Evolutionary conservation across 2,797 vertebrate genomes (phyloP).

Genomic region (Lepus oiostolus): DNA sequence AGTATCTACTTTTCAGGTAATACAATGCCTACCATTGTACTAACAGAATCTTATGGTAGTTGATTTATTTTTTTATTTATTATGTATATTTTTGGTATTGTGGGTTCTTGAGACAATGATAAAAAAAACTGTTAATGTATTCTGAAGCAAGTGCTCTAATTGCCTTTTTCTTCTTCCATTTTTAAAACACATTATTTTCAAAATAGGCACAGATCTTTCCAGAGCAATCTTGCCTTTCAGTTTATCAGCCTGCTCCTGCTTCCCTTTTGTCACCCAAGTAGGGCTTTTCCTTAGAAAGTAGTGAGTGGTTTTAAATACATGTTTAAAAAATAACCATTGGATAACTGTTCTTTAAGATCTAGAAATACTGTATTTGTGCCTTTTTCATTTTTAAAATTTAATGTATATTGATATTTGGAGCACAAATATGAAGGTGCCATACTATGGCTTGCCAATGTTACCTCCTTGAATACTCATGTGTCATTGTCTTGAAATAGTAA

Average conservation of each 20-base stretch:
- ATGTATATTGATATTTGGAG: constrained; percentile 84
- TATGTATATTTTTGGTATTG: constrained; percentile 86
- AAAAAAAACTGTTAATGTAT: constrained; percentile 86
- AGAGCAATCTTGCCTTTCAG: constrained; percentile 65
- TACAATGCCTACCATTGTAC: constrained; percentile 80
- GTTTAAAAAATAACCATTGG: constrained; percentile 60
- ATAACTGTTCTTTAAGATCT: constrained; percentile 74
- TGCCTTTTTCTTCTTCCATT: constrained; percentile 66
- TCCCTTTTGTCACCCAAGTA: constrained; percentile 62
- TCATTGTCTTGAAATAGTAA: constrained; percentile 81
- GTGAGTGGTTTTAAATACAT: constrained; percentile 78
- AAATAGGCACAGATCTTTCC: constrained; percentile 73
- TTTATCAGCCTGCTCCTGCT: constrained; percentile 71
- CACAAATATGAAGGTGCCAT: constrained; percentile 89
- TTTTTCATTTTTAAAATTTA: constrained; percentile 78
- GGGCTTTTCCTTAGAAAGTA: constrained; percentile 74
- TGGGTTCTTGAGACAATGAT: constrained; percentile 86
- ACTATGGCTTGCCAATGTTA: constrained; percentile 89
- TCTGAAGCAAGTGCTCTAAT: constrained; percentile 84
- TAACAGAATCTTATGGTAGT: constrained; percentile 80
- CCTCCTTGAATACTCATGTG: constrained; percentile 85
- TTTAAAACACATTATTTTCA: constrained; percentile 82
- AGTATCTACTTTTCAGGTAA: constrained; percentile 83
- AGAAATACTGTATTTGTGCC: constrained; percentile 80
- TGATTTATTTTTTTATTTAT: constrained; percentile 88